phyloP scores from a whole-genome alignment of 2,888 invertebrate species.

The Pecten maximus region DNA sequence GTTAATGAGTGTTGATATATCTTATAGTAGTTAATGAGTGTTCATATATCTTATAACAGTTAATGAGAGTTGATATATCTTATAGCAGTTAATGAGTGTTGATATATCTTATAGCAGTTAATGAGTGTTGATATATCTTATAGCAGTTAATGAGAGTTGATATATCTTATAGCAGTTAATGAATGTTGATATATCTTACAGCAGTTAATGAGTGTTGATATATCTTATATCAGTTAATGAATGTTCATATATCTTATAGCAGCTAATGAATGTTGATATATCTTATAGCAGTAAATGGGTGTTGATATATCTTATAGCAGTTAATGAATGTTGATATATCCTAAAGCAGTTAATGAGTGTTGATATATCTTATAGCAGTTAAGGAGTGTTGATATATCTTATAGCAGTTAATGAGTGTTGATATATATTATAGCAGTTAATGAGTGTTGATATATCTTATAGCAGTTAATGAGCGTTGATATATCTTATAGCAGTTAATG shows the following conservation, averaged over 20 bases:
- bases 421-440: background rate
- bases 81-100: background rate
- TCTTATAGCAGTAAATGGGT: background rate
- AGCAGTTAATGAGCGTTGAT: background rate
- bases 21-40: too few species aligned
- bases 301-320: too few species aligned
- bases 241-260: background rate
- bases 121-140: background rate
- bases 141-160: too few species aligned
- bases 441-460: background rate
- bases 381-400: background rate
- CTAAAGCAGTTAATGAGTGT: background rate
- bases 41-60: background rate
- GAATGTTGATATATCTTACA: background rate
- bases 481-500: background rate
- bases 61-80: background rate
- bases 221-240: background rate
- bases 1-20: too few species aligned
- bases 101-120: background rate
- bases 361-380: background rate
- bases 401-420: background rate
- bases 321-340: background rate
- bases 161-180: too few species aligned
- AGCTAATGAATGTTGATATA: background rate
- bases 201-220: background rate